Percentiles rank a stretch among this genome's conserved stretches.
These are phyloP conservation scores for Orchesellides sinensis DNA, from an alignment of 2,888 invertebrate species.

Conservation along the genomic window DNA sequence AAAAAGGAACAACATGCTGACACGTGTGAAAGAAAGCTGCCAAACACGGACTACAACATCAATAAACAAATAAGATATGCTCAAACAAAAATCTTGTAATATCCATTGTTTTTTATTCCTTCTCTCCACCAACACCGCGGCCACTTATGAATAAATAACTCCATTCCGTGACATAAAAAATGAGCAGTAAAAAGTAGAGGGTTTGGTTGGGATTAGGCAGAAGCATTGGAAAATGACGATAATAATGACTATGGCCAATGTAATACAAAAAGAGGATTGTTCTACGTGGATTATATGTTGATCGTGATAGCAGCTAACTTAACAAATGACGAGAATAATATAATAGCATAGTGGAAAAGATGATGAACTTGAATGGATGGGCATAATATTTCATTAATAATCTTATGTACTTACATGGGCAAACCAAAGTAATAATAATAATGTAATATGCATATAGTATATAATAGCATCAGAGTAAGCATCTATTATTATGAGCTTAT, in stretches of 20 bases:
- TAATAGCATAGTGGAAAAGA: constrained; percentile 5
- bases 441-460: not conserved
- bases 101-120: constrained; percentile 41
- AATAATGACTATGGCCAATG: constrained; percentile 42
- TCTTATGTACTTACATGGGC: constrained; percentile 51
- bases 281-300: not conserved
- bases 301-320: too few relatives aligned
- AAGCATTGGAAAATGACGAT: constrained; percentile 18
- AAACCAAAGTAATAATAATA: constrained; percentile 2
- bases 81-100: constrained; percentile 31
- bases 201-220: constrained; percentile 28
- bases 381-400: constrained; percentile 63
- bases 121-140: constrained; percentile 11
- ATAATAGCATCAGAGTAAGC: too few relatives aligned
- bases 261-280: constrained; percentile 3
- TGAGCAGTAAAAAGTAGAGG: not conserved
- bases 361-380: constrained; percentile 32
- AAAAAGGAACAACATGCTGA: constrained; percentile 65
- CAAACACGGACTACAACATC: constrained; percentile 64
- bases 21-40: constrained; percentile 67
- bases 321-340: too few relatives aligned
- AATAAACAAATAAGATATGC: constrained; percentile 60
- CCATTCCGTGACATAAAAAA: constrained; percentile 55
- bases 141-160: constrained; percentile 62
- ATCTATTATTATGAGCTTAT: not conserved